Evolutionary conservation across 2,113 vertebrate genomes (phyloP), one percentile per base, ranked within the genome.

Genomic region (Alectura lathami): DNA sequence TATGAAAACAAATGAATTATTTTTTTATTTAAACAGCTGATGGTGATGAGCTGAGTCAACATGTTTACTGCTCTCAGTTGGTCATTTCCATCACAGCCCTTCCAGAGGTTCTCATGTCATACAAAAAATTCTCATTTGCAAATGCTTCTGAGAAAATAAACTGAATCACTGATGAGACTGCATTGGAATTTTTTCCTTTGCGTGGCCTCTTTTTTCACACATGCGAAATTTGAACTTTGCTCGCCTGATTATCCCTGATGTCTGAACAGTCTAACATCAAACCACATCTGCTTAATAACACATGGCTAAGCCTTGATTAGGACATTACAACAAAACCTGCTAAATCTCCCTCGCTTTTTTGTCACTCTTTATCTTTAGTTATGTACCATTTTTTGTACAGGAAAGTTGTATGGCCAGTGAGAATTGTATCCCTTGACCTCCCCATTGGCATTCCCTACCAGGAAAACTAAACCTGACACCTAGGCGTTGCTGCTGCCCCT

Each of bases 11-110:
- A 70, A 90, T 73, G 66, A 80, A 77, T 84, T 89, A 8, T 56
- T 95, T 94, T 93, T 92, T 26, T 68, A 78, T 64, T 63, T 84
- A 69, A 51, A 88, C 57, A 84, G 60, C 42, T 81, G 53, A 20
- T 85, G 57, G 26, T 83, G 45, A 48, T 60, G 51, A 63, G 78
- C 48, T 51, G 57, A 27, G 36, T 88, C 79, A 62, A 83, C 87
- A 83, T 64, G 24, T 70, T 87, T 72, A 18, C 67, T 85, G 51
- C n/a, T 91, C 74, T 89, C 48, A 34, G 13, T 21, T 75, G 73
- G n/a, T 72, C 57, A 34, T 69, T 87, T 70, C 43, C 51, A 79
- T 32, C 16, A 43, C 69, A 66, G 20, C 48, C 53, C 34, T 87
- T 34, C 57, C 62, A 87, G 84, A 85, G 48, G 27, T 82, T 86